Base-by-base conservation (phyloP, 2,888 invertebrate genomes). In the Hyposoter dolosus region DNA sequence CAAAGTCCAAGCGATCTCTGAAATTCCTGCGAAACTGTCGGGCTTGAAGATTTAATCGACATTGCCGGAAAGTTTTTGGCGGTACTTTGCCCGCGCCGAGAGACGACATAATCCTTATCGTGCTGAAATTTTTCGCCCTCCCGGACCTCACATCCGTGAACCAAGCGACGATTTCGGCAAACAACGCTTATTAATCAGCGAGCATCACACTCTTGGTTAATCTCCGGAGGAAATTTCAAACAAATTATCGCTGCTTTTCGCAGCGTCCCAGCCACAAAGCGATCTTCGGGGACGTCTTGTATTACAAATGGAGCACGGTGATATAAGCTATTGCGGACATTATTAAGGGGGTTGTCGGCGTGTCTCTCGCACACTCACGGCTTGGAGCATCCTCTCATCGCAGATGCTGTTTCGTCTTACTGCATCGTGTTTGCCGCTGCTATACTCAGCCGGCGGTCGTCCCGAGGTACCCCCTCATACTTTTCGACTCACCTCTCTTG, bases 271-370 rank as follows among this genome's bases (percentile, higher is more conserved):
- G 45, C 69, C 87, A 86, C 89, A 88, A 87, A 86, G 83, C 82
- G 83, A 89, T 82, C 81, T 84, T 87, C 87, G 88, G 87, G 53
- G 19, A 68, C 60, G 32, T 84, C 84, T 89, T 89, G 89, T 68
- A 56, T 82, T 89, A 92, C 90, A 92, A 92, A 92, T 92, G 90
- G 82, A 88, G 65, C 86, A 85, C 87, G 75, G 80, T 84, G 90
- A 88, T 90, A 89, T 91, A 91, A 91, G 91, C 88, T 90, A 92
- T 92, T 90, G 89, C 90, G 85, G 86, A 87, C 90, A 91, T 92
- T 92, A 92, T 90, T 89, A 89, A 91, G 87, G 90, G 90, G 90
- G 90, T 91, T 91, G 91, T 92, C 91, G 90, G 88, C 91, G 91
- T 89, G 88, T 90, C 85, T 85, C 60, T 65, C 32, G 56, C 63